Evolutionary conservation across 2,888 invertebrate genomes (phyloP), one percentile per base, ranked within the genome.

Genomic region (Teinopalpus imperialis): DNA sequence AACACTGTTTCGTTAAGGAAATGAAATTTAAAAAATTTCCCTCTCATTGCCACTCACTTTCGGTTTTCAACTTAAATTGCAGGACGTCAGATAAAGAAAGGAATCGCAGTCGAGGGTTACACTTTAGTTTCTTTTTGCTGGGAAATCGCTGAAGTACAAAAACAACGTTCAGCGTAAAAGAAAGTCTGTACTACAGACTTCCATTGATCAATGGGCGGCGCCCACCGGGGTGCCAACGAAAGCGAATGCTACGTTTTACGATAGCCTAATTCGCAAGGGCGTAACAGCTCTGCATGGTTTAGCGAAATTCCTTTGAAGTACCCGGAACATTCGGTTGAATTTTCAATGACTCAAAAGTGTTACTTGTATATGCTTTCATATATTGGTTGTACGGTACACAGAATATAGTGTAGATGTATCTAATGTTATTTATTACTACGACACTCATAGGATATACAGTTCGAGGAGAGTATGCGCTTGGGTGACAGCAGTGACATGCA

Each of bases 181-280:
- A 78, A 46, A 72, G 74, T 75, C 72, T 75, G 68, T 69, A 68
- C 69, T 74, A 72, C 64, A 79, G 80, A 75, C 77, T 63, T 59
- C 68, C 85, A 86, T 86, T 86, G 85, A 85, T 83, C 82, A 79
- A 56, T 47, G 57, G 61, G 66, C 62, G 66, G 56, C 59, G 56
- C 52, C 59, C 66, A 66, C 66, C 65, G 57, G 54, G 63, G 61
- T 63, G 73, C 79, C 74, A 82, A 77, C 80, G 86, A 85, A 85
- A 85, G 85, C 65, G 85, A 86, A 74, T 65, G 73, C 69, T 74
- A 63, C 69, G 64, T 58, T 53, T 56, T 49, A 56, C 49, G 44
- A 34, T 48, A 50, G 43, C 36, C 51, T 36, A 44, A 26, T 50
- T 45, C 18, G 18, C 41, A 23, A 34, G 44, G 43, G 32, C 48